These are phyloP conservation scores for Ectobius pallidus DNA, from an alignment of 2,888 invertebrate genomes.

Conservation along the genomic window DNA sequence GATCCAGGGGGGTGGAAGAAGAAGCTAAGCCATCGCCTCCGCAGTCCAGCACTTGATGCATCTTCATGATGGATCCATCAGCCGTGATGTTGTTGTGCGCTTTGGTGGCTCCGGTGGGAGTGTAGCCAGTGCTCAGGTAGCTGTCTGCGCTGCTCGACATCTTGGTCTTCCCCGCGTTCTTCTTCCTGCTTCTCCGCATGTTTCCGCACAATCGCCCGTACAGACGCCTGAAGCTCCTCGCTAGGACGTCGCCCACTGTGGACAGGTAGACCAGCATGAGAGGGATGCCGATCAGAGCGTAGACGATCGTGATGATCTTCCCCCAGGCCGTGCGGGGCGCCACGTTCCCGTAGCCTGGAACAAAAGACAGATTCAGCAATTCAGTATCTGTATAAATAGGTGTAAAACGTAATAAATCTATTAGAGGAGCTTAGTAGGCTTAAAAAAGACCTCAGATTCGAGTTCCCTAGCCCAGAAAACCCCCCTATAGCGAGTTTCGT, in stretches of 20 bases:
- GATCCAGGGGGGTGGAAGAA: slow-evolving; percentile 23
- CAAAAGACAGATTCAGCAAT: too few relatives aligned
- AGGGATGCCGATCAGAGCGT: slow-evolving; percentile 86
- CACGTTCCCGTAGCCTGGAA: slow-evolving; percentile 81
- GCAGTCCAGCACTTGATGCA: slow-evolving; percentile 51
- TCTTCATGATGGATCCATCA: slow-evolving; percentile 32
- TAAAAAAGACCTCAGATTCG: too few relatives aligned
- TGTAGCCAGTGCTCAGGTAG: slow-evolving; percentile 34
- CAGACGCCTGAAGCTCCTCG: slow-evolving; percentile 75
- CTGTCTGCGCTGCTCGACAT: slow-evolving; percentile 6
- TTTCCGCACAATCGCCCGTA: slow-evolving; percentile 64
- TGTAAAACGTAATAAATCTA: too few relatives aligned
- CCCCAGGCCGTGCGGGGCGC: slow-evolving; percentile 82
- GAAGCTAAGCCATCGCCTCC: slow-evolving; percentile 52
- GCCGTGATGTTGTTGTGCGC: slow-evolving; percentile 40
- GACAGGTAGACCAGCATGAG: slow-evolving; percentile 87
- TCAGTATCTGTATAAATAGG: too few relatives aligned
- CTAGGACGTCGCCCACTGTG: slow-evolving; percentile 83
- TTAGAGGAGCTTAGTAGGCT: too few relatives aligned
- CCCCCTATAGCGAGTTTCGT: too few relatives aligned
- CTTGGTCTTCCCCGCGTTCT: slow-evolving; percentile 20
- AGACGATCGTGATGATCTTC: slow-evolving; percentile 79
- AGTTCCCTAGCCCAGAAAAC: too few relatives aligned
- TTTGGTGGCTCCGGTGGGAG: slow-evolving; percentile 26
- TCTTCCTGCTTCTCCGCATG: slow-evolving; percentile 45